Conservation (phyloP, 2,113 vertebrate species). For the Python bivittatus region DNA sequence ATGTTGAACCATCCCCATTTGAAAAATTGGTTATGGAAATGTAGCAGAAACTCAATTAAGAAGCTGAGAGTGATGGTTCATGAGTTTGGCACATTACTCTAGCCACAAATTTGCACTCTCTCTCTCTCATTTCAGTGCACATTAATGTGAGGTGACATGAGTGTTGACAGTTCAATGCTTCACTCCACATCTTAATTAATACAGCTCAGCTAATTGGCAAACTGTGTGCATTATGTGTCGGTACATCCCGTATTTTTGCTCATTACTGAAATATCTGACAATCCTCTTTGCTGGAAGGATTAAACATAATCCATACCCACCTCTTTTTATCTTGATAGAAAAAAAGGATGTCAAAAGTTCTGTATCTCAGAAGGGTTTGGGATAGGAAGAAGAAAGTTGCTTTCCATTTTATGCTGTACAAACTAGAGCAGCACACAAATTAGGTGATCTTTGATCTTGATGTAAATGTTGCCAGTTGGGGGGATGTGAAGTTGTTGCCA, state of each 20-base stretch:
- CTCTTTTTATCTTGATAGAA: background rate
- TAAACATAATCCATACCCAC: background rate
- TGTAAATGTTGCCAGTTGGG: background rate
- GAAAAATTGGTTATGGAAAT: background rate
- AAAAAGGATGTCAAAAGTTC: background rate
- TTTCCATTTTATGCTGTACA: background rate
- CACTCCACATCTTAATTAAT: conserved; percentile 33
- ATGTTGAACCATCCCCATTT: background rate
- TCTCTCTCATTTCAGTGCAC: background rate
- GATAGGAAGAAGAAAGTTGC: background rate
- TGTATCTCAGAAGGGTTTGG: background rate
- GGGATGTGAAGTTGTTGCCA: background rate
- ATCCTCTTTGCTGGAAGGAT: background rate
- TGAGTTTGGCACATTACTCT: background rate
- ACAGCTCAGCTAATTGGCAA: conserved; percentile 24
- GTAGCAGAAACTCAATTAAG: background rate
- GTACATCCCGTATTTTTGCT: background rate
- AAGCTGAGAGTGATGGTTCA: background rate
- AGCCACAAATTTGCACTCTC: background rate
- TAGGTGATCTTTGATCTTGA: background rate
- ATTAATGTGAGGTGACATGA: background rate
- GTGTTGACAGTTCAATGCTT: background rate
- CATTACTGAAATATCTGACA: conserved; percentile 7
- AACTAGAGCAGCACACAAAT: background rate
- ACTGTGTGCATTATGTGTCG: background rate